Conservation (phyloP, 2,113 vertebrate species). For the Lepus europaeus region DNA sequence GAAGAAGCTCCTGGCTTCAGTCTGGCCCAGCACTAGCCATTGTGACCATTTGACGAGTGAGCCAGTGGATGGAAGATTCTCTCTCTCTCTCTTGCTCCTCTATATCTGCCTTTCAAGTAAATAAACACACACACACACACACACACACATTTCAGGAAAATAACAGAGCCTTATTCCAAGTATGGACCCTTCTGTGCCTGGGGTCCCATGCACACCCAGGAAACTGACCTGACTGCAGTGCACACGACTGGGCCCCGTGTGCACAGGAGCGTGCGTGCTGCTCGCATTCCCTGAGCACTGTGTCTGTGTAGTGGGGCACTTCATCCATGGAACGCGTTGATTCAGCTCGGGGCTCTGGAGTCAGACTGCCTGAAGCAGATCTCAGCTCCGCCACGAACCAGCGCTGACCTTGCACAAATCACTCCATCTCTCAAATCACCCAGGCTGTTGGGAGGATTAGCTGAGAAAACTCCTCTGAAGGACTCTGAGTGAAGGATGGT, state of each 20-base stretch:
- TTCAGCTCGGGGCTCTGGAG: background rate
- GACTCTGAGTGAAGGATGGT: background rate
- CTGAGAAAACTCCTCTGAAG: background rate
- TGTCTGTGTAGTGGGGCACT: background rate
- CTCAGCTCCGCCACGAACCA: background rate
- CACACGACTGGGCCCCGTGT: background rate
- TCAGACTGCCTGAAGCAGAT: background rate
- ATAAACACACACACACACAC: too few relatives aligned
- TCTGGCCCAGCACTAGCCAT: too few relatives aligned
- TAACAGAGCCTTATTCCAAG: background rate
- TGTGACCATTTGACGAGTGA: too few relatives aligned
- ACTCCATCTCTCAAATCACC: background rate
- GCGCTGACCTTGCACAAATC: background rate
- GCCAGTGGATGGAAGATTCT: too few relatives aligned
- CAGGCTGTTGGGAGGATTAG: background rate
- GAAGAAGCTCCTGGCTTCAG: too few relatives aligned
- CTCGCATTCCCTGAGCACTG: fast-evolving
- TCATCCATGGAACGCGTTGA: background rate
- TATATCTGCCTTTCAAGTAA: too few relatives aligned
- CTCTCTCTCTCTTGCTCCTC: too few relatives aligned
- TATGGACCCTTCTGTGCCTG: fast-evolving
- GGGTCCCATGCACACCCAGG: background rate
- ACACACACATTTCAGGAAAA: background rate
- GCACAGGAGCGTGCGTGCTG: fast-evolving
- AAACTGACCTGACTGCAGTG: background rate